Evolutionary conservation across 2,888 invertebrate genomes (phyloP), one percentile per base, ranked within the genome.

Genomic region (Eupsilia transversa): DNA sequence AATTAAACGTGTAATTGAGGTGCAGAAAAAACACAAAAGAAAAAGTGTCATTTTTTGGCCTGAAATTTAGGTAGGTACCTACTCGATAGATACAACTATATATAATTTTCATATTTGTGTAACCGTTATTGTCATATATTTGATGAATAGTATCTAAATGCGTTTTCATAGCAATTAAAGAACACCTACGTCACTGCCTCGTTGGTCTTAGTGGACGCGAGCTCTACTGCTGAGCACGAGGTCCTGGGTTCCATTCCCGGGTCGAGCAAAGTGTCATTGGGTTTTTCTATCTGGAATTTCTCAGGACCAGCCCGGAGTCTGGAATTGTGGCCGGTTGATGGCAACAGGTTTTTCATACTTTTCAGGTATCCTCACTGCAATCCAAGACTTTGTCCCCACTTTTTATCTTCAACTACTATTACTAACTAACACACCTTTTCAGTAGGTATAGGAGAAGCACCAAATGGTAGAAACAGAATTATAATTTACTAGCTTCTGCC

Each of bases 101-200:
- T 27, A 27, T 10, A 41, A 27, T 20, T 61, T 6, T 12, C 27
- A 49, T 17, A 35, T 10, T n/a, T 4, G 1, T 46, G 17, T n/a
- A n/a, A n/a, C 41, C 41, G 12, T 41, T 12, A 17, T 56, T 46
- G 30, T 72, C 14, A 38, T n/a, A n/a, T n/a, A n/a, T 35, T 56
- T 66, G 60, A 73, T 69, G 43, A 38, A 78, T 69, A 20, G 43
- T 35, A 43, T 43, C 23, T 35, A 9, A 52, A 43, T 67, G 23
- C 12, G 30, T 43, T 61, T 46, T 66, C 17, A 23, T 33, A 49
- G 3, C n/a, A 69, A 65, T 64, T 61, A 68, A 57, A 63, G 4
- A 67, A 23, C 41, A 41, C 14, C 14, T 14, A 43, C 4, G 14
- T 43, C 4, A 43, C 43, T 17, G 5, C 43, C 17, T 43, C 43